Evolutionary conservation across 2,113 vertebrate species (phyloP).

Genomic region (Ptilorrhoa leucosticta): DNA sequence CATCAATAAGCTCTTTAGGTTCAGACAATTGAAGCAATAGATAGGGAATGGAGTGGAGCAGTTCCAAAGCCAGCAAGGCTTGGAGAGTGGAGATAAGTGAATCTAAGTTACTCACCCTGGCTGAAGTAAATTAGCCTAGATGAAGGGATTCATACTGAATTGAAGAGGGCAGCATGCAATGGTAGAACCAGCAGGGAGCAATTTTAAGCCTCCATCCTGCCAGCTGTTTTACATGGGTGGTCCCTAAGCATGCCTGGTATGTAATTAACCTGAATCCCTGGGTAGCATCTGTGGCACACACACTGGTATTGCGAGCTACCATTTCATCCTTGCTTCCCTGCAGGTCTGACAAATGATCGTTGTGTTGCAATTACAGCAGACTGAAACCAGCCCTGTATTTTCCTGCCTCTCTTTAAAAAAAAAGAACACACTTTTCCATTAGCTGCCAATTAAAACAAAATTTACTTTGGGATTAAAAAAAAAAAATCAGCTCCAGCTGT

Average conservation of each 20-base stretch:
- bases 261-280: conserved; percentile 46
- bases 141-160: neutral
- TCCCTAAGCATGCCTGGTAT: conserved; percentile 1
- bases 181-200: neutral
- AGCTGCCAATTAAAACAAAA: neutral
- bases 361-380: neutral
- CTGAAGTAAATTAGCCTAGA: conserved; percentile 2
- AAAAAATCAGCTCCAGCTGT: neutral
- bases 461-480: neutral
- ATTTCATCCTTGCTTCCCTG: conserved; percentile 1
- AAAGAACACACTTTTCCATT: neutral
- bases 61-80: neutral
- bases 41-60: neutral
- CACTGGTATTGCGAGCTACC: neutral
- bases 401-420: neutral
- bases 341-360: conserved; percentile 19
- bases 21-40: neutral
- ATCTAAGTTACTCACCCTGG: neutral
- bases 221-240: conserved; percentile 48
- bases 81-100: neutral
- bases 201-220: conserved; percentile 18
- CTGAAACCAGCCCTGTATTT: neutral
- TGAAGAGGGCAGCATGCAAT: neutral
- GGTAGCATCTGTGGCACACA: conserved; percentile 14
- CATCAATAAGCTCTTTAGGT: neutral